These are phyloP conservation scores for Colistium nudipinnis DNA, from an alignment of 2,113 vertebrate species.

Conservation along the genomic window DNA sequence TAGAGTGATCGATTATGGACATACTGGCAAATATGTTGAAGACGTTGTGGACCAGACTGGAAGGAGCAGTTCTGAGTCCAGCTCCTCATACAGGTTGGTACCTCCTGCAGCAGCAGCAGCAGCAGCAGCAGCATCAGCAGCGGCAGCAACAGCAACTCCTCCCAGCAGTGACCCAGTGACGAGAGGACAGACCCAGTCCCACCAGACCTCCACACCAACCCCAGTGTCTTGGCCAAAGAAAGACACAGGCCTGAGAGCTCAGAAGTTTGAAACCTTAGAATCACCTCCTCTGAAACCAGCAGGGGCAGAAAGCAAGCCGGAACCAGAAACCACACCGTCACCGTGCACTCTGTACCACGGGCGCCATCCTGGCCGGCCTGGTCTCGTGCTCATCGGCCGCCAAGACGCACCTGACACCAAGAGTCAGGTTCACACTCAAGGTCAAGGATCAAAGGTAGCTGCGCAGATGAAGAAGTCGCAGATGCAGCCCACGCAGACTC, in stretches of 20 bases:
- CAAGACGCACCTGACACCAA: neutral
- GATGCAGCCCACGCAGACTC: neutral
- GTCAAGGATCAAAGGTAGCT: neutral
- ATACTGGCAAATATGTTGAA: conserved; percentile 86
- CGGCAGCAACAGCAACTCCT: no score
- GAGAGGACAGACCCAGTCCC: neutral
- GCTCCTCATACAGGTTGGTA: conserved; percentile 5
- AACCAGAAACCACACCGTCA: neutral
- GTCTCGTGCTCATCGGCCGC: conserved; percentile 30
- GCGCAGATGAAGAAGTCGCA: neutral
- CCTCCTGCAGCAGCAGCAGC: no score
- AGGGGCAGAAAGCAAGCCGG: neutral
- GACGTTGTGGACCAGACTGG: conserved; percentile 77
- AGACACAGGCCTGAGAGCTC: conserved; percentile 25
- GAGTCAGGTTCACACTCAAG: neutral
- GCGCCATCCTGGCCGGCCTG: conserved; percentile 51
- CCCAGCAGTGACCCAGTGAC: accelerated
- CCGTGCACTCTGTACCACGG: neutral
- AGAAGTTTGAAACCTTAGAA: conserved; percentile 35
- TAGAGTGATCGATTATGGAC: conserved; percentile 95
- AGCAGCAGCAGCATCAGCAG: no score
- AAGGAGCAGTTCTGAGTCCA: neutral
- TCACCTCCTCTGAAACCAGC: conserved; percentile 31
- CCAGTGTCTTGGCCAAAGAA: conserved; percentile 31
- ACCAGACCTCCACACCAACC: neutral